These are phyloP conservation scores for Leptinotarsa lineolata DNA, from an alignment of 1,140 invertebrate species.

Conservation along the genomic window DNA sequence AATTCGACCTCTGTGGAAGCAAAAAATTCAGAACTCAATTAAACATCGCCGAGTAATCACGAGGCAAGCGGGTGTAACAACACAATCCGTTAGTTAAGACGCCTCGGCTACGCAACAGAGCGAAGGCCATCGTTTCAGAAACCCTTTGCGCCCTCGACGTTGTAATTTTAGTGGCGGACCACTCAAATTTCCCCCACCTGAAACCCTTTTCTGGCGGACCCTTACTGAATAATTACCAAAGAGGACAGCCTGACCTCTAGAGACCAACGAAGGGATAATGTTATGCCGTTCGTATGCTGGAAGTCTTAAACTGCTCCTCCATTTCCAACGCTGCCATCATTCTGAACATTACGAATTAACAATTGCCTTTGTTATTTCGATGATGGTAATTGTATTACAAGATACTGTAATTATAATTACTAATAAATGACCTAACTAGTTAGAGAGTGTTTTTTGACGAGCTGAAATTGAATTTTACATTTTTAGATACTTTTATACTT, in stretches of 20 bases:
- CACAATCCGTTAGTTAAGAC: constrained; percentile 33
- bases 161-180: constrained; percentile 43
- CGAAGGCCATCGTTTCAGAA: constrained; percentile 37
- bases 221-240: constrained; percentile 46
- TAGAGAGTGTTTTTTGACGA: too few relatives aligned
- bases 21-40: not conserved
- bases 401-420: too few relatives aligned
- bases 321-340: constrained; percentile 10
- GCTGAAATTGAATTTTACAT: too few relatives aligned
- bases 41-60: not conserved
- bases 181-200: constrained; percentile 9
- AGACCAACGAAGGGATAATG: constrained; percentile 41
- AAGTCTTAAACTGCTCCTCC: constrained; percentile 12
- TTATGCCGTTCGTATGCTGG: constrained; percentile 29
- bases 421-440: too few relatives aligned
- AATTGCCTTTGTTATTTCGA: too few relatives aligned
- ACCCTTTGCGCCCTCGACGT: constrained; percentile 42
- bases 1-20: too few relatives aligned
- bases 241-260: constrained; percentile 43
- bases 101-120: constrained; percentile 18
- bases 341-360: too few relatives aligned
- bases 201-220: constrained; percentile 34
- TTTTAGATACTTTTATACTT: too few relatives aligned
- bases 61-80: constrained; percentile 8
- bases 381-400: too few relatives aligned